Evolutionary conservation across 2,888 invertebrate genomes (phyloP).

Genomic region (Conops quadrifasciatus): DNA sequence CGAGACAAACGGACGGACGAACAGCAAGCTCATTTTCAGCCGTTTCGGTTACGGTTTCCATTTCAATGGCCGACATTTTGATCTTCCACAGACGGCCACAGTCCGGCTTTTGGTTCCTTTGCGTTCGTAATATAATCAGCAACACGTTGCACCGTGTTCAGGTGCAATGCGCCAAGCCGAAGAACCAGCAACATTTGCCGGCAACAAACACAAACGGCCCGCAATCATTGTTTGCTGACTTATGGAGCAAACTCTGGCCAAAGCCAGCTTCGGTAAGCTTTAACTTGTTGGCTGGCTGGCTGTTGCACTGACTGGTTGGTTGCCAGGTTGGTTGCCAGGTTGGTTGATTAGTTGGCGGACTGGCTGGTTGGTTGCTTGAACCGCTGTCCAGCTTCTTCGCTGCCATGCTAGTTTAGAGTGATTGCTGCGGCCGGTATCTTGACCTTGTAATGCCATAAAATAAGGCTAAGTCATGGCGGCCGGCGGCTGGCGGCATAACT

Average conservation of each 20-base stretch:
- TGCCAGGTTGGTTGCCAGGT: too few relatives aligned
- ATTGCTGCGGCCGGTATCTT: constrained; percentile 46
- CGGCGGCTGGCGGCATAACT: not conserved
- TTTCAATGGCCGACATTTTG: constrained; percentile 23
- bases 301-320: not conserved
- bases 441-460: constrained; percentile 59
- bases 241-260: constrained; percentile 44
- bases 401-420: constrained; percentile 8
- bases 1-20: too few relatives aligned
- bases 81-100: not conserved
- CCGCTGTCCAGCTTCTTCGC: constrained; percentile 8
- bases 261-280: too few relatives aligned
- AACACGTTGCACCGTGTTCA: constrained; percentile 21
- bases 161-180: constrained; percentile 12
- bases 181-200: constrained; percentile 48
- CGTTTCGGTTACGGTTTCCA: constrained; percentile 31
- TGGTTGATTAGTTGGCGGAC: not conserved
- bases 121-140: constrained; percentile 14
- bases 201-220: constrained; percentile 46
- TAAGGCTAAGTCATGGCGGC: constrained; percentile 45
- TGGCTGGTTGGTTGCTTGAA: not conserved
- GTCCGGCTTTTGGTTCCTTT: constrained; percentile 1
- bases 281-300: not conserved
- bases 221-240: constrained; percentile 56
- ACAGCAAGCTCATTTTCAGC: not conserved